phyloP scores from a whole-genome alignment of 1,140 invertebrate genomes.

The Drosophila nigromelanica region DNA sequence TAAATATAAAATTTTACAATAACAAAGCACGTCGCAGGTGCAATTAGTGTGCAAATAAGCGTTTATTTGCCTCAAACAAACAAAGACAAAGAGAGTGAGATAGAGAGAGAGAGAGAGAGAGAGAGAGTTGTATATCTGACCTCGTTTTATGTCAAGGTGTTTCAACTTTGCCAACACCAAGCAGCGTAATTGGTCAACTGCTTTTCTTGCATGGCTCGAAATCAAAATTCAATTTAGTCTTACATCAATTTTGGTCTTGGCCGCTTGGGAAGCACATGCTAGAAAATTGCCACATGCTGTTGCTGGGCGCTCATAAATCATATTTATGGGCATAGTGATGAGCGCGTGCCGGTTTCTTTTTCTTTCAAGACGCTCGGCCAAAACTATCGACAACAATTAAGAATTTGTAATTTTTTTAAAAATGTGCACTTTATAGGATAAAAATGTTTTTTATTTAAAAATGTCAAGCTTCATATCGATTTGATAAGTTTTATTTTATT shows the following conservation, averaged over 20 bases:
- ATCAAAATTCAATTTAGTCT: slow-evolving; percentile 71
- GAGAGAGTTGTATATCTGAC: slow-evolving; percentile 40
- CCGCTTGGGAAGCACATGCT: slow-evolving; percentile 40
- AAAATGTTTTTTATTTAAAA: too few relatives aligned
- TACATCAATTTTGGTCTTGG: slow-evolving; percentile 18
- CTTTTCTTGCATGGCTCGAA: slow-evolving; percentile 13
- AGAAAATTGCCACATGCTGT: slow-evolving; percentile 48
- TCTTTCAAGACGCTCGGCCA: too few relatives aligned
- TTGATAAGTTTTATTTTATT: too few relatives aligned
- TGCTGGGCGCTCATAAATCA: slow-evolving; percentile 32
- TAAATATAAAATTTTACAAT: slow-evolving; percentile 82
- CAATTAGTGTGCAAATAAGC: slow-evolving; percentile 83
- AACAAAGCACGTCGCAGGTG: slow-evolving; percentile 82
- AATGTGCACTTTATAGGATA: too few relatives aligned
- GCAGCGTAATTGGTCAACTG: slow-evolving; percentile 19
- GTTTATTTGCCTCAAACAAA: slow-evolving; percentile 70
- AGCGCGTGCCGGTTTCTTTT: too few relatives aligned
- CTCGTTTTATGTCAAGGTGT: slow-evolving; percentile 52
- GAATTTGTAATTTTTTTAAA: too few relatives aligned
- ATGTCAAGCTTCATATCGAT: too few relatives aligned
- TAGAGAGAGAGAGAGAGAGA: slow-evolving; percentile 2
- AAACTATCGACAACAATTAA: too few relatives aligned
- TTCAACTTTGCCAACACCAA: slow-evolving; percentile 25
- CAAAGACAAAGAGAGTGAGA: slow-evolving; percentile 32
- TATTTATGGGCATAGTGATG: slow-evolving; percentile 4